Percentiles rank a stretch among this genome's conserved stretches.
Conservation (phyloP, 2,113 vertebrate genomes). For the Theropithecus gelada region DNA sequence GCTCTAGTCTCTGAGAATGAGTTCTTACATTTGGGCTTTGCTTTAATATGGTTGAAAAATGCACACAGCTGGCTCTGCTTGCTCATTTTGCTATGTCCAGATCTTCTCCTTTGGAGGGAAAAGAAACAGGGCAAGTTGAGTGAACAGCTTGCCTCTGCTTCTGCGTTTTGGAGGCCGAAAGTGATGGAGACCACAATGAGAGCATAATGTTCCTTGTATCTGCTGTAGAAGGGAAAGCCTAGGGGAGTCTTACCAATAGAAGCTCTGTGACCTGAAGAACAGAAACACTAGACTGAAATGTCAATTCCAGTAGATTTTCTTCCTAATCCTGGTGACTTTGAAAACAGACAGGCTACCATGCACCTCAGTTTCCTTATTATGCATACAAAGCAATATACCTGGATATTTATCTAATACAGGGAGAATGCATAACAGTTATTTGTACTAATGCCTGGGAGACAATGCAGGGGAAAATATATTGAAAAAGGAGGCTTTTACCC, state of each 20-base stretch:
- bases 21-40: not conserved
- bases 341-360: not conserved
- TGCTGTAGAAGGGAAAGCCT: not conserved
- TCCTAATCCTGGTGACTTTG: not conserved
- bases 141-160: not conserved
- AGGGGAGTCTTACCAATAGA: not conserved
- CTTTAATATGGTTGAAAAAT: not conserved
- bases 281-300: not conserved
- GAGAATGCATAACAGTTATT: not conserved
- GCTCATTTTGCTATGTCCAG: not conserved
- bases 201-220: not conserved
- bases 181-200: not conserved
- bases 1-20: not conserved
- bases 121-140: not conserved
- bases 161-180: not conserved
- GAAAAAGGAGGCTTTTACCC: not conserved
- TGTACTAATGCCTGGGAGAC: not conserved
- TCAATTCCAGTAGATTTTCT: not conserved
- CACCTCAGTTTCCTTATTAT: not conserved
- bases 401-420: not conserved
- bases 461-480: not conserved
- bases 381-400: not conserved
- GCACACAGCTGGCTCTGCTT: not conserved
- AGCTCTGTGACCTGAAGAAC: not conserved
- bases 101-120: not conserved